A percentile compares a stretch with the other conserved stretches of the same genome.
phyloP scores from a whole-genome alignment of 1,140 invertebrate species.

The Homarus americanus region DNA sequence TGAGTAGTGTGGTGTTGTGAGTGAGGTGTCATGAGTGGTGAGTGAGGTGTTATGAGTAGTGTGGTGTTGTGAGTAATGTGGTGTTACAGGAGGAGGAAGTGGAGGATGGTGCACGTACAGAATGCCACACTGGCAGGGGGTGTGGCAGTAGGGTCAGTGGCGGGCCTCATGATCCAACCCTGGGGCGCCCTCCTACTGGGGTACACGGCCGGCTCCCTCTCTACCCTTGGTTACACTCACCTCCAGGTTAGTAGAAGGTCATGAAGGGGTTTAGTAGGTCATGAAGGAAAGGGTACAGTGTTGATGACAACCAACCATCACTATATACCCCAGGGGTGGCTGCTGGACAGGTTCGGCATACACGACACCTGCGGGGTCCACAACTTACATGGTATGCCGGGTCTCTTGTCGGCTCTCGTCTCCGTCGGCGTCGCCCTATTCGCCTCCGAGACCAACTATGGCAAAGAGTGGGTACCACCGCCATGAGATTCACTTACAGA shows the following conservation, averaged over 20 bases:
- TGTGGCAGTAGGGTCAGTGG: constrained; percentile 81
- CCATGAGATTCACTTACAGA: too few species aligned
- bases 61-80: neutral
- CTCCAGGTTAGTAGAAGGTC: constrained; percentile 77
- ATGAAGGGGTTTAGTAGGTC: too few species aligned
- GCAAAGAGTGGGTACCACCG: constrained; percentile 62
- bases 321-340: constrained; percentile 76
- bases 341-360: constrained; percentile 77
- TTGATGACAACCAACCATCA: neutral
- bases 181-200: constrained; percentile 81
- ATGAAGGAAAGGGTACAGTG: too few species aligned
- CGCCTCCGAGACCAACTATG: constrained; percentile 78
- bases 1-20: too few species aligned
- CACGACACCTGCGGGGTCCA: constrained; percentile 81
- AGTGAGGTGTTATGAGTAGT: neutral
- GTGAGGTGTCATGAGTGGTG: neutral
- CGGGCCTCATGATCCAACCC: constrained; percentile 81
- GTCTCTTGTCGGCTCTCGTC: constrained; percentile 79
- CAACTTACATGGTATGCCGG: constrained; percentile 81
- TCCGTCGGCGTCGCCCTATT: constrained; percentile 77
- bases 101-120: constrained; percentile 76
- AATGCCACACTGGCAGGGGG: constrained; percentile 78
- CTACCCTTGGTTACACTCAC: constrained; percentile 79
- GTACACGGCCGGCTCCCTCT: constrained; percentile 79
- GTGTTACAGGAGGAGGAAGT: constrained; percentile 47